A percentile compares a stretch with the other conserved stretches of the same genome.
Evolutionary conservation across 1,140 invertebrate genomes (phyloP).

Genomic region (Gonioctena quinquepunctata): DNA sequence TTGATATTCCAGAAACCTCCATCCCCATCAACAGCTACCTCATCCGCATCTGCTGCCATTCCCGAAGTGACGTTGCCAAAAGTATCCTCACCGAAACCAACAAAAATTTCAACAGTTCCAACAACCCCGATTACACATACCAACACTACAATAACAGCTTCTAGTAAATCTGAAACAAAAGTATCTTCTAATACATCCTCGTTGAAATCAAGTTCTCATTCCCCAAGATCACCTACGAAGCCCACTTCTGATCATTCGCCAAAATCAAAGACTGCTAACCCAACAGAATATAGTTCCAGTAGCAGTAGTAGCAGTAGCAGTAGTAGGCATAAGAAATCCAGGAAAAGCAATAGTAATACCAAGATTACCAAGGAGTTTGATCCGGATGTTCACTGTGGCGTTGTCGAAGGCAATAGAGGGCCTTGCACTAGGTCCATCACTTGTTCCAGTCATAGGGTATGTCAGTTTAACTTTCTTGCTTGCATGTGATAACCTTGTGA

Average conservation of each 20-base stretch:
- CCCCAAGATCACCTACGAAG: constrained; percentile 9
- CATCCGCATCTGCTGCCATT: constrained; percentile 5
- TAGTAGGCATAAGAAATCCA: constrained; percentile 25
- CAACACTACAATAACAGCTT: constrained; percentile 15
- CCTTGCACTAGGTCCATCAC: constrained; percentile 45
- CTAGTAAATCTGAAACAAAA: constrained; percentile 25
- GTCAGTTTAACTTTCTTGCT: too few species aligned
- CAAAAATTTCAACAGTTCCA: constrained; percentile 18
- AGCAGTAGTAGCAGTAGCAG: constrained; percentile 23
- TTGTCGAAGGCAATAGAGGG: constrained; percentile 40
- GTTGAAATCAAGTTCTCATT: constrained; percentile 14
- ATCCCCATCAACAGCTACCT: constrained; percentile 11
- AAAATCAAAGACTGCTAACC: constrained; percentile 1
- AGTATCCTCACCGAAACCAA: constrained; percentile 24
- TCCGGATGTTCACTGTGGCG: constrained; percentile 46
- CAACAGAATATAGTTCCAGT: constrained; percentile 17
- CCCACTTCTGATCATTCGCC: constrained; percentile 19
- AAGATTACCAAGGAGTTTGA: constrained; percentile 37
- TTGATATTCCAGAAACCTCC: constrained; percentile 31
- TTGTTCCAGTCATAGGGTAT: constrained; percentile 48
- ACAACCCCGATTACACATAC: constrained; percentile 1
- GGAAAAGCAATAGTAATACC: constrained; percentile 29
- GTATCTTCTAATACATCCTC: constrained; percentile 25
- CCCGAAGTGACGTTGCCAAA: constrained; percentile 26
- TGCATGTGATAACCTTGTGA: too few species aligned